Conservation (phyloP, 1,140 invertebrate species). For the Nephotettix cincticeps region DNA sequence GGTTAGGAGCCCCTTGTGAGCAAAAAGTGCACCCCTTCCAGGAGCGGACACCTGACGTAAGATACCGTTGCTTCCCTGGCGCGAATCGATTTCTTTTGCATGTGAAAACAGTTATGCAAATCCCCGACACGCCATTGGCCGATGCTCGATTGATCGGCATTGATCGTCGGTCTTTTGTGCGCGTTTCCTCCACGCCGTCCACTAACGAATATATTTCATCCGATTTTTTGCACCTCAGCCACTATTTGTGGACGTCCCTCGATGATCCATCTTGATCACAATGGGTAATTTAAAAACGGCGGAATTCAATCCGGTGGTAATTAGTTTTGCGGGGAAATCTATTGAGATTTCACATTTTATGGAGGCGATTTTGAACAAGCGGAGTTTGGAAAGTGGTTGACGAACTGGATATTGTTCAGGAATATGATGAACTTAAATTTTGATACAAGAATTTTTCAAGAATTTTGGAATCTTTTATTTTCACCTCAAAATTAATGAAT, state of each 20-base stretch:
- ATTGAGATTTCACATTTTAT: no score
- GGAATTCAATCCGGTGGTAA: background rate
- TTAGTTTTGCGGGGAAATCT: no score
- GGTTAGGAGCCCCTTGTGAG: no score
- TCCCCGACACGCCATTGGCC: constrained; percentile 1
- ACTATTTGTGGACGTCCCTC: constrained; percentile 5
- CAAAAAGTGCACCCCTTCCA: no score
- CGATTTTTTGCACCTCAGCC: background rate
- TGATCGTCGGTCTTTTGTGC: constrained; percentile 11
- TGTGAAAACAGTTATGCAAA: constrained; percentile 20
- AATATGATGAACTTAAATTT: no score
- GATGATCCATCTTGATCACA: constrained; percentile 5
- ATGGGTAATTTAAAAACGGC: background rate
- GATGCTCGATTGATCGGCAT: background rate
- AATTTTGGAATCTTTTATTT: no score
- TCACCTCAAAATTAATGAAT: no score
- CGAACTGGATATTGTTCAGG: no score
- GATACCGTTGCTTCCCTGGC: background rate
- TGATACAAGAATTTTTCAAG: no score
- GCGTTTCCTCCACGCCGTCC: background rate
- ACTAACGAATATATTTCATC: constrained; percentile 10
- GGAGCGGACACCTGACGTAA: no score
- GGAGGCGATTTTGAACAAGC: no score
- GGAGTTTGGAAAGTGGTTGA: no score
- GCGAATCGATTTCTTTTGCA: constrained; percentile 4